Conservation (phyloP, 1,140 invertebrate genomes). For the Drosophila micromelanica region DNA sequence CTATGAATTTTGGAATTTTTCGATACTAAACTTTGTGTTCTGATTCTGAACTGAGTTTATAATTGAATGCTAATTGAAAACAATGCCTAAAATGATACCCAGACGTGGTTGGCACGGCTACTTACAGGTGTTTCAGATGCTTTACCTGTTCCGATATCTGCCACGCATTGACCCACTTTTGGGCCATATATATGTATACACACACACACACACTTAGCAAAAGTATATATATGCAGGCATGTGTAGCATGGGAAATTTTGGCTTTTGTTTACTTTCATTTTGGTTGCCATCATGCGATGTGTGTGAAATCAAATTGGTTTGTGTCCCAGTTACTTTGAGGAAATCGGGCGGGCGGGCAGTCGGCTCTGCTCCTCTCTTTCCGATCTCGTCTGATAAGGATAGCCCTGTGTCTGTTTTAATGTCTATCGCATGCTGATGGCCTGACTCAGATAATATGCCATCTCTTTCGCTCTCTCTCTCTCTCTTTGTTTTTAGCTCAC, state of each 20-base stretch:
- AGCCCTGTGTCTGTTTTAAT: slow-evolving; percentile 1
- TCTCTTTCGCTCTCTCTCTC: slow-evolving; percentile 3
- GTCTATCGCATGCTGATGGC: slow-evolving; percentile 3
- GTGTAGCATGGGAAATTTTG: slow-evolving; percentile 47
- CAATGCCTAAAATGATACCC: neutral
- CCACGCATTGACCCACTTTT: slow-evolving; percentile 59
- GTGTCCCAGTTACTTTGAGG: slow-evolving; percentile 31
- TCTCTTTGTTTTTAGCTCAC: neutral
- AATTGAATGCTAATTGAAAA: slow-evolving; percentile 25
- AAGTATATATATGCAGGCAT: slow-evolving; percentile 17
- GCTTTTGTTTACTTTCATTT: slow-evolving; percentile 49
- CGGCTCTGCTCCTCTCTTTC: neutral
- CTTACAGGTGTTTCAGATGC: slow-evolving; percentile 10
- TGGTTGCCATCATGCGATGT: slow-evolving; percentile 13
- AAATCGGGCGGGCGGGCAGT: neutral
- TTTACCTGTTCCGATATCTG: slow-evolving; percentile 28
- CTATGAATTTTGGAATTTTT: slow-evolving; percentile 9
- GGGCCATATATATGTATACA: slow-evolving; percentile 21
- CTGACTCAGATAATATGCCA: slow-evolving; percentile 24
- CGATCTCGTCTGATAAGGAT: slow-evolving; percentile 24
- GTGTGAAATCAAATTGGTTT: slow-evolving; percentile 26
- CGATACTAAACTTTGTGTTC: slow-evolving; percentile 17
- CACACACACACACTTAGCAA: slow-evolving; percentile 6
- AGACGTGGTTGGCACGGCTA: slow-evolving; percentile 3
- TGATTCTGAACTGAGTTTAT: slow-evolving; percentile 14